Evolutionary conservation across 1,140 invertebrate species (phyloP), one percentile per base, ranked within the genome.

Genomic region (Heliconius himera): DNA sequence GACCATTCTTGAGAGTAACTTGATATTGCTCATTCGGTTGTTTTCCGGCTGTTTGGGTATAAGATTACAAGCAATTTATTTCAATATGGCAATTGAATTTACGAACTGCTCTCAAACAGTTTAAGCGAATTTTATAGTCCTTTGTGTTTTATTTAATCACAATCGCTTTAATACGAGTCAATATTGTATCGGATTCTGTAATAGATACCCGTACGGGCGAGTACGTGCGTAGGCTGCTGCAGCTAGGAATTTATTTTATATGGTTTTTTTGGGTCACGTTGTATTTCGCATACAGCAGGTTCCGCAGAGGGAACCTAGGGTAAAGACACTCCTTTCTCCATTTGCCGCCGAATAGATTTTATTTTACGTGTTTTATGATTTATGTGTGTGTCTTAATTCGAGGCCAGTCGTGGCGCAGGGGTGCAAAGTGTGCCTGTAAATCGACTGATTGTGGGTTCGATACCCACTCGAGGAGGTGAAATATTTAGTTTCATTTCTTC

Each of bases 61-160:
- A 93, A 90, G 91, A 93, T 94, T 94, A 93, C 93, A 93, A 91
- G 89, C 91, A 92, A 93, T 92, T 92, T 92, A 94, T 93, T 94
- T 91, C 89, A 91, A 90, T 92, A 93, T 91, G 91, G 87, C 92
- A 91, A 91, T 91, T 89, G 86, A 91, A 92, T 93, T 92, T 92
- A 93, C 87, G 89, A 89, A 90, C 84, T 81, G 86, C 86, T 84
- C 82, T 90, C 84, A 81, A 85, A 88, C 88, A 85, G 82, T 89
- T 88, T 87, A 88, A 89, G 84, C 80, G 83, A 84, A 87, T 90
- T 90, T 90, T 91, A 89, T 88, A 85, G 83, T 85, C 81, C 79
- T 85, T 82, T 82, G 82, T 86, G 77, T 86, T 86, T 87, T 88
- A 76, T 90, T 89, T 89, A 79, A 80, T 83, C 87, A 82, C 79